Conservation (phyloP, 2,113 vertebrate genomes). For the Syrrhaptes paradoxus region DNA sequence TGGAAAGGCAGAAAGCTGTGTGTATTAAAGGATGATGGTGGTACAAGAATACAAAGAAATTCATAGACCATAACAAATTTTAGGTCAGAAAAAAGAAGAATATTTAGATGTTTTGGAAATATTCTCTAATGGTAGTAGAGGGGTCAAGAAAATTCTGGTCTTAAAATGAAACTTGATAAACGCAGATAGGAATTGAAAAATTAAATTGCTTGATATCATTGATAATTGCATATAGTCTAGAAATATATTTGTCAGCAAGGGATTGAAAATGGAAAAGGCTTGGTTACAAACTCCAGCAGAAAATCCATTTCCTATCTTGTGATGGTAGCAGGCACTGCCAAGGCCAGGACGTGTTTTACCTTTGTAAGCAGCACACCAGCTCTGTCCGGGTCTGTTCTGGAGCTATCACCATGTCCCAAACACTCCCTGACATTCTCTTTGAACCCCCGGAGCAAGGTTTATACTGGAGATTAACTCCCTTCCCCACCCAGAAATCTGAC, state of each 20-base stretch:
- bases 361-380: background rate
- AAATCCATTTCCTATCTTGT: background rate
- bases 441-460: background rate
- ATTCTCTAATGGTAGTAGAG: background rate
- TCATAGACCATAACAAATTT: background rate
- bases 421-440: background rate
- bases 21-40: background rate
- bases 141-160: background rate
- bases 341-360: background rate
- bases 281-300: background rate
- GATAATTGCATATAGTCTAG: background rate
- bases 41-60: background rate
- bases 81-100: background rate
- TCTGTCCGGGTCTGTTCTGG: background rate
- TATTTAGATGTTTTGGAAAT: background rate
- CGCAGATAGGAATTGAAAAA: background rate
- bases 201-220: background rate
- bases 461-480: background rate
- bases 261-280: background rate
- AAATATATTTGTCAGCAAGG: conserved; percentile 9
- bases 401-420: background rate
- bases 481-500: conserved; percentile 47
- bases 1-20: background rate
- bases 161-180: background rate
- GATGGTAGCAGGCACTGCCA: background rate